Evolutionary conservation across 2,888 invertebrate genomes (phyloP).

Genomic region (Hipparchia sbordonii): DNA sequence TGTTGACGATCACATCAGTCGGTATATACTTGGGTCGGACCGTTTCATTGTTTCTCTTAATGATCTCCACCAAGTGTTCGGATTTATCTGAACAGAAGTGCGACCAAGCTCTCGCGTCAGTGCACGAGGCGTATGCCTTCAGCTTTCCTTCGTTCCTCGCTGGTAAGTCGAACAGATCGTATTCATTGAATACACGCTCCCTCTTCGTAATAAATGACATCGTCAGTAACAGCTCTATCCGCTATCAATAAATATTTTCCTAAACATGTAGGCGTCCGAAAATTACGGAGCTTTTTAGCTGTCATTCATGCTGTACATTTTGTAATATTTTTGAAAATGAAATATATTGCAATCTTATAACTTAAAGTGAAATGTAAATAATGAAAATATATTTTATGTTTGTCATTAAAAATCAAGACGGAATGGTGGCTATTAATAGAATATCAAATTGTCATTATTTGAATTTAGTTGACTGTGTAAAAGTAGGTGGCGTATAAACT

Average conservation of each 20-base stretch:
- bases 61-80: conserved; percentile 82
- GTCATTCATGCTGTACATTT: conserved; percentile 69
- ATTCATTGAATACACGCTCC: conserved; percentile 75
- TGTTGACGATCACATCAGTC: conserved; percentile 71
- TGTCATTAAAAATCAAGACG: conserved; percentile 73
- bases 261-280: conserved; percentile 57
- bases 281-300: conserved; percentile 53
- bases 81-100: conserved; percentile 79
- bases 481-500: not conserved
- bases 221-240: conserved; percentile 47
- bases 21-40: conserved; percentile 70
- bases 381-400: conserved; percentile 65
- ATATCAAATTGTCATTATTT: conserved; percentile 61
- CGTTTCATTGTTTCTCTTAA: conserved; percentile 72
- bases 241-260: conserved; percentile 57
- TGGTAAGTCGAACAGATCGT: conserved; percentile 71
- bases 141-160: conserved; percentile 80
- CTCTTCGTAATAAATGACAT: conserved; percentile 80
- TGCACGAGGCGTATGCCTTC: conserved; percentile 81
- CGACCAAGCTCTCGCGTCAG: conserved; percentile 83
- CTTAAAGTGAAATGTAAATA: conserved; percentile 65
- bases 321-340: conserved; percentile 55
- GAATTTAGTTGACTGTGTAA: not conserved
- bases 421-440: conserved; percentile 62
- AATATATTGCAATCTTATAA: conserved; percentile 47